phyloP scores from a whole-genome alignment of 2,797 vertebrate genomes.

The Falco cherrug region DNA sequence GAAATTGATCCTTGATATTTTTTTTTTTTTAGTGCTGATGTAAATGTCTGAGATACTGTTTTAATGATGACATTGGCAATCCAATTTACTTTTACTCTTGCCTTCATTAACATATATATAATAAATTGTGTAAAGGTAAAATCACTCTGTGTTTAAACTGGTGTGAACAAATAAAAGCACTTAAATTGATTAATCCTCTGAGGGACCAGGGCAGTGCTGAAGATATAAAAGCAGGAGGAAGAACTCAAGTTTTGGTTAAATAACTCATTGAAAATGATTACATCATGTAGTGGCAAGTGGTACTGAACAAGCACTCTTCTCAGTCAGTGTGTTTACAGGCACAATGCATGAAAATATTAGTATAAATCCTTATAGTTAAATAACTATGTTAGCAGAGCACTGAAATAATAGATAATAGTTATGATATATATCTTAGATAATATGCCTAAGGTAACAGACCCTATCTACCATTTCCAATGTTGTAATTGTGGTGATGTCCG shows the following conservation, averaged over 20 bases:
- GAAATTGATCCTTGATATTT: background rate
- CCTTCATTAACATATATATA: background rate
- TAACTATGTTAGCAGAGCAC: background rate
- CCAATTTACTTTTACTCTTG: background rate
- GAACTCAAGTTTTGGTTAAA: background rate
- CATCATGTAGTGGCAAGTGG: background rate
- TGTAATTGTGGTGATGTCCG: background rate
- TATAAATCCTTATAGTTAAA: background rate
- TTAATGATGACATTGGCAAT: background rate
- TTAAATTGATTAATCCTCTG: background rate
- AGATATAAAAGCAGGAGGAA: background rate
- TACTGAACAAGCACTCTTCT: background rate
- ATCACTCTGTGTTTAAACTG: background rate
- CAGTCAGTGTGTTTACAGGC: background rate
- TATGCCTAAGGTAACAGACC: background rate
- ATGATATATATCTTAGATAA: background rate
- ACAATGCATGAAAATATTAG: background rate
- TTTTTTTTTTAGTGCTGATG: background rate
- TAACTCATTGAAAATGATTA: background rate
- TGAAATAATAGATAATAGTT: background rate
- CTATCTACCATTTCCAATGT: background rate
- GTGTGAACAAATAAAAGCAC: background rate
- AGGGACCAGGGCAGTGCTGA: background rate
- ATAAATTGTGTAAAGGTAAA: background rate
- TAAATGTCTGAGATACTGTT: background rate